Evolutionary conservation across 2,113 vertebrate genomes (phyloP).

Genomic region (Ictalurus furcatus): DNA sequence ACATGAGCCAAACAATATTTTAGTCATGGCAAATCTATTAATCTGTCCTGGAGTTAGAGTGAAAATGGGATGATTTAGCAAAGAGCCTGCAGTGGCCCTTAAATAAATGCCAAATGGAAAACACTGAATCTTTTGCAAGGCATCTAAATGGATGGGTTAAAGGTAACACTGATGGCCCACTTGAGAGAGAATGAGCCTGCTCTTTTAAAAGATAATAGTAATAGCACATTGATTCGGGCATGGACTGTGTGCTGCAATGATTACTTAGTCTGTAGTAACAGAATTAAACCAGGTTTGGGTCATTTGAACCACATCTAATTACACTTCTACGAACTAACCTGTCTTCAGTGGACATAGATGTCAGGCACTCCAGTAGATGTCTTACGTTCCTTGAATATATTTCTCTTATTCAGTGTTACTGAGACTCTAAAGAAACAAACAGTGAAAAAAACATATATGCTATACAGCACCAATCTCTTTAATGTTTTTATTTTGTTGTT

Average conservation of each 20-base stretch:
- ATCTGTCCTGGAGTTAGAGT: conserved; percentile 19
- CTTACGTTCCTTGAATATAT: neutral
- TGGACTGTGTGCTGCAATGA: conserved; percentile 52
- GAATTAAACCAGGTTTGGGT: conserved; percentile 46
- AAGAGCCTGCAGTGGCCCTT: conserved; percentile 18
- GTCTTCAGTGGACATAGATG: conserved; percentile 6
- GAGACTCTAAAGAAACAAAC: neutral
- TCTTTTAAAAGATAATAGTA: conserved; percentile 64
- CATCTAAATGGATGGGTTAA: conserved; percentile 52
- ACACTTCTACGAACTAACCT: conserved; percentile 42
- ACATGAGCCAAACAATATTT: neutral
- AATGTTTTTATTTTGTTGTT: neutral
- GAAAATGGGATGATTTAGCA: conserved; percentile 13
- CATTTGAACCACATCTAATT: conserved; percentile 50
- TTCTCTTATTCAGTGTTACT: neutral
- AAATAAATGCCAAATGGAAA: conserved; percentile 36
- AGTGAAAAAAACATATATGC: neutral
- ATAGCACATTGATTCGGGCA: conserved; percentile 56
- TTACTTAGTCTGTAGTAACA: conserved; percentile 54
- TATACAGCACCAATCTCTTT: neutral
- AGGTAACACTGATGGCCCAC: conserved; percentile 61
- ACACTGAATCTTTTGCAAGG: conserved; percentile 40
- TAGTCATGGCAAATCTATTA: conserved; percentile 23
- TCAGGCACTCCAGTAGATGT: conserved; percentile 20
- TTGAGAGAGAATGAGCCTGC: conserved; percentile 61